Conservation (phyloP, 1,140 invertebrate genomes). For the Heliconius eleuchia region DNA sequence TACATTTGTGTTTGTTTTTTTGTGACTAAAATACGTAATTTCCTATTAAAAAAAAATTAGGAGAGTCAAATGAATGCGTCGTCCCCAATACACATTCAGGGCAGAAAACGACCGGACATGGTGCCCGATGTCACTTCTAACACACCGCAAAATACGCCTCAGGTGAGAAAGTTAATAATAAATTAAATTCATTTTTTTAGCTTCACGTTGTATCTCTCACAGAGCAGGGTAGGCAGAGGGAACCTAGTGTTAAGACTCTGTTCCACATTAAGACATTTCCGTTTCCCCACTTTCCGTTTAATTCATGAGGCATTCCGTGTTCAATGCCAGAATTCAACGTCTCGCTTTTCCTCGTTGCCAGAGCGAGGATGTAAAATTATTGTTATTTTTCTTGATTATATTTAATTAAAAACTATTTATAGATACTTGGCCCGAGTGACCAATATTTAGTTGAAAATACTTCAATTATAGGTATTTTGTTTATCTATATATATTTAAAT, state of each 20-base stretch:
- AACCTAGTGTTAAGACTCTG: too few species aligned
- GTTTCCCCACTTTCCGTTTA: too few species aligned
- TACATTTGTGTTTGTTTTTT: not conserved
- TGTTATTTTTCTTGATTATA: too few species aligned
- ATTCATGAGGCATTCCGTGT: not conserved
- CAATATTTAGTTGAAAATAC: too few species aligned
- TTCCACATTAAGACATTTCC: not conserved
- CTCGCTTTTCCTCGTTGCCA: not conserved
- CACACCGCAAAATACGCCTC: slow-evolving; percentile 50
- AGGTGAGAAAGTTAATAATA: slow-evolving; percentile 45
- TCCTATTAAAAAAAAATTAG: slow-evolving; percentile 19
- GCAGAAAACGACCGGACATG: slow-evolving; percentile 69
- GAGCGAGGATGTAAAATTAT: too few species aligned
- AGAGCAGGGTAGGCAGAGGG: not conserved
- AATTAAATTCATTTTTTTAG: not conserved
- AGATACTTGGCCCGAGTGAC: too few species aligned
- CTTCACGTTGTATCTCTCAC: not conserved
- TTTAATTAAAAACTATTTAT: too few species aligned
- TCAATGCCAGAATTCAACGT: not conserved
- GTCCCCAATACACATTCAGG: slow-evolving; percentile 66
- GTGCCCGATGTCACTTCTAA: slow-evolving; percentile 74
- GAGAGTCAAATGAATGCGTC: slow-evolving; percentile 40
- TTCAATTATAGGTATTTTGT: too few species aligned
- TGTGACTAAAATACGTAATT: not conserved
- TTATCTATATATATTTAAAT: too few species aligned